Evolutionary conservation across 2,113 vertebrate species (phyloP), one percentile per base, ranked within the genome.

Genomic region (Pardalotus punctatus): DNA sequence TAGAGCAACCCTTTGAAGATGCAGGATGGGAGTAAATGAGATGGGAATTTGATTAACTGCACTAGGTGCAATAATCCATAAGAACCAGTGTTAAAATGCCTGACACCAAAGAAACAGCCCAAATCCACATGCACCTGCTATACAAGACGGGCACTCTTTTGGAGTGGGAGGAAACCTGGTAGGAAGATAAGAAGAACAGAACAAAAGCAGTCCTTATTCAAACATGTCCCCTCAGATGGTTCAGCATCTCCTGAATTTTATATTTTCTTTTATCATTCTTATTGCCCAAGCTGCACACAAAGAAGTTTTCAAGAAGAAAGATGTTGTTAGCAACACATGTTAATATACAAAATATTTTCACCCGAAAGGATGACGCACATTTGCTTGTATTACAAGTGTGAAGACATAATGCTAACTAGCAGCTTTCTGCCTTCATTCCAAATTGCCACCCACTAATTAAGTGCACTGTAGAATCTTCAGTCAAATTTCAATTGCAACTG

Each of bases 391-490:
- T 93, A 57, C 60, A 94, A 88, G 57, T 64, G 27, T 66, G 62
- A 96, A 95, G 88, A 91, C 56, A 77, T 56, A 95, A 92, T 31
- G 54, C 24, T 88, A 95, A 90, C 38, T 36, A 91, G 65, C 54
- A 93, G 77, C 35, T 40, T 92, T 94, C 61, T 89, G 76, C 81
- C 57, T 81, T 47, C 13, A 29, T 66, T 94, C 40, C 62, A 78
- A 73, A 82, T 50, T 96, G 78, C 60, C 73, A 91, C 53, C 81
- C 72, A 45, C 84, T 93, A 91, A 96, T 95, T 94, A 95, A 85
- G 35, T 70, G 70, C 93, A 90, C 79, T 62, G 51, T 56, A 77
- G 69, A 94, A 92, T 81, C 73, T 56, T 96, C 73, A 88, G 48
- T 81, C 61, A 91, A 67, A 94, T 86, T 92, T 90, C 81, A 89